Conservation (phyloP, 2,113 vertebrate genomes). For the Apus apus region DNA sequence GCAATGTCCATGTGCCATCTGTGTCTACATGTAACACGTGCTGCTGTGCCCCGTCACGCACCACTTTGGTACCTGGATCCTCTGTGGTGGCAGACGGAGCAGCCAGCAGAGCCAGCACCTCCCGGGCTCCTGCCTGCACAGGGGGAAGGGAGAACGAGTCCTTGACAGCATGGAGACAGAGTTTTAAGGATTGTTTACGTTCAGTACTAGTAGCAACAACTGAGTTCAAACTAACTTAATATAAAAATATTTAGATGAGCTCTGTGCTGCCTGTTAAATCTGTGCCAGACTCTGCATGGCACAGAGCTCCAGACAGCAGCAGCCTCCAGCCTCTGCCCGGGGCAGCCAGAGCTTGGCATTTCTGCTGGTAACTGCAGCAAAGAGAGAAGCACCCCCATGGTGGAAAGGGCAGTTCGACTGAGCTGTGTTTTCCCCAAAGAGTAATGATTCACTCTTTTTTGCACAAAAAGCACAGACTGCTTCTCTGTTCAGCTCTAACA, state of each 20-base stretch:
- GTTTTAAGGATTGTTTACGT: background rate
- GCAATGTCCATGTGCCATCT: background rate
- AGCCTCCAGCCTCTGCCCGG: background rate
- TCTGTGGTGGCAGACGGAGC: background rate
- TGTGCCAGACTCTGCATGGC: rapidly evolving
- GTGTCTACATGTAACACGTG: background rate
- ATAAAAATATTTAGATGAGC: background rate
- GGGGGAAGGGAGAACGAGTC: background rate
- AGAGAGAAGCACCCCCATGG: background rate
- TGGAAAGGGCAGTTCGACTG: background rate
- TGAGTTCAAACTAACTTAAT: background rate
- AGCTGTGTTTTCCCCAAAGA: background rate
- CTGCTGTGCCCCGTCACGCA: background rate
- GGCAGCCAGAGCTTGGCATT: background rate
- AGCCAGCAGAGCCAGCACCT: background rate
- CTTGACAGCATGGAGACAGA: background rate
- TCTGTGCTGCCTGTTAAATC: background rate
- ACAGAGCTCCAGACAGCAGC: background rate
- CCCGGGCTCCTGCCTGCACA: background rate
- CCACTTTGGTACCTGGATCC: background rate
- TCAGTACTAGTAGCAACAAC: background rate
- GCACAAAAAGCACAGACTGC: background rate
- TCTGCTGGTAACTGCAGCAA: background rate
- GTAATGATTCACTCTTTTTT: background rate
- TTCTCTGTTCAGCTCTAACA: background rate